These are phyloP conservation scores for Cephus nigrinus DNA, from an alignment of 2,888 invertebrate genomes.

Conservation along the genomic window DNA sequence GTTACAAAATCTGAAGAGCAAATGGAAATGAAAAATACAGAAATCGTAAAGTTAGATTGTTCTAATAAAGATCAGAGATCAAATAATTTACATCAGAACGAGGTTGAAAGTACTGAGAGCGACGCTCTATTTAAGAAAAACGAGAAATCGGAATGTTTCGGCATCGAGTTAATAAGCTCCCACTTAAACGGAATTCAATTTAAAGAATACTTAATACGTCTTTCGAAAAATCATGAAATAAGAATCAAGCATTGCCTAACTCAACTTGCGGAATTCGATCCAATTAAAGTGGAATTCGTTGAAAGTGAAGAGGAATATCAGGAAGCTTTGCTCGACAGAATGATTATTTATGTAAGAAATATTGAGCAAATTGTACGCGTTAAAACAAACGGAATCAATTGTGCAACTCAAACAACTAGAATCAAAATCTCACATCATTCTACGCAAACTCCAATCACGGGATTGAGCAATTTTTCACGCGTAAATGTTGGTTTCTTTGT, in stretches of 20 bases:
- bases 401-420: constrained; percentile 43
- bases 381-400: constrained; percentile 36
- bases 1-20: no score
- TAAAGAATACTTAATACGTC: constrained; percentile 42
- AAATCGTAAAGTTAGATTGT: no score
- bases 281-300: constrained; percentile 39
- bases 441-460: constrained; percentile 42
- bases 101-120: no score
- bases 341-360: constrained; percentile 38
- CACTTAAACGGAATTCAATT: constrained; percentile 44
- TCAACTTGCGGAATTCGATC: constrained; percentile 20
- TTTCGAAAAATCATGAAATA: constrained; percentile 36
- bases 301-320: constrained; percentile 42
- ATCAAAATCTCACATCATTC: constrained; percentile 27
- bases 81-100: no score
- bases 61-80: no score
- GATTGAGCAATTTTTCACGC: constrained; percentile 34
- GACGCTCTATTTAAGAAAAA: no score
- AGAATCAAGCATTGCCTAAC: constrained; percentile 37
- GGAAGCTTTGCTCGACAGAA: constrained; percentile 31
- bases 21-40: no score
- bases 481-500: constrained; percentile 40
- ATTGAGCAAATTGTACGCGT: constrained; percentile 34
- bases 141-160: background rate
- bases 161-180: constrained; percentile 30